Evolutionary conservation across 2,113 vertebrate species (phyloP).

Genomic region (Lasiurus borealis): DNA sequence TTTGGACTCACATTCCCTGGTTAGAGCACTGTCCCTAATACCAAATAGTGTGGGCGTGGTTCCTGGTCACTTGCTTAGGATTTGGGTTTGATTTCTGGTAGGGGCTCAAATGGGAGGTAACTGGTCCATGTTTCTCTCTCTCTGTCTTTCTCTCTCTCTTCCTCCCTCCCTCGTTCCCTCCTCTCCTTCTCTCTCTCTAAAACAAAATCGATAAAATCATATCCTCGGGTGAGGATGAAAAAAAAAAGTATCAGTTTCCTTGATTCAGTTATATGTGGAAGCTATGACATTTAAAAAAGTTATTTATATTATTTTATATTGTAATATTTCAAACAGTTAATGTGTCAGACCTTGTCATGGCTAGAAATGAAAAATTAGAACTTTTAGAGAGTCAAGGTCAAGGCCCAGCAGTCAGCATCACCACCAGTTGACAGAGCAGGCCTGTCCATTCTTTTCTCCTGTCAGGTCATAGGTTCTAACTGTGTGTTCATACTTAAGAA

Average conservation of each 20-base stretch:
- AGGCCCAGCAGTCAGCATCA: not conserved
- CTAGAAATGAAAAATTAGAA: conserved; percentile 1
- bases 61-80: not conserved
- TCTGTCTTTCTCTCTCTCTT: no score
- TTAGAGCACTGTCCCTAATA: not conserved
- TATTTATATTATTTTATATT: conserved; percentile 21
- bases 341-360: not conserved
- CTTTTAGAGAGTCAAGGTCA: not conserved
- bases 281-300: not conserved
- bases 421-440: not conserved
- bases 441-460: conserved; percentile 9
- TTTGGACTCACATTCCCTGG: not conserved
- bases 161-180: no score
- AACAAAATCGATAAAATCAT: not conserved
- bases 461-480: conserved; percentile 7
- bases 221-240: not conserved
- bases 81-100: not conserved
- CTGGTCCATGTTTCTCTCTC: not conserved
- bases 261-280: not conserved
- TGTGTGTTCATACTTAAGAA: conserved; percentile 23
- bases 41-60: not conserved
- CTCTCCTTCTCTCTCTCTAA: not conserved
- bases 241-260: not conserved
- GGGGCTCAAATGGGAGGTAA: not conserved
- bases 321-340: conserved; percentile 17